Evolutionary conservation across 2,888 invertebrate species (phyloP), one percentile per base, ranked within the genome.

Genomic region (Agapostemon virescens): DNA sequence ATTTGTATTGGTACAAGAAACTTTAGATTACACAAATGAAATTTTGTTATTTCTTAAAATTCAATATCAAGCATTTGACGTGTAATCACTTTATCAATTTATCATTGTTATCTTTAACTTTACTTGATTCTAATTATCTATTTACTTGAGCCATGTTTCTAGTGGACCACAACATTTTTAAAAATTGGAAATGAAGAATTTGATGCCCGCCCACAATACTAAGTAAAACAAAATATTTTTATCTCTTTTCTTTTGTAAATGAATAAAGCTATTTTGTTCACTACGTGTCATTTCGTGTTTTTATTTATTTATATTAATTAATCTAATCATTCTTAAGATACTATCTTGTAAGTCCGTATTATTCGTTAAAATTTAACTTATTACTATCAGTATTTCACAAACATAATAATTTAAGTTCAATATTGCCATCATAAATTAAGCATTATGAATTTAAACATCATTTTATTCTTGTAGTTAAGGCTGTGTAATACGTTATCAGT

Each of bases 241-340:
- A 11, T 40, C 15, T n/a, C 9, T 40, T 17, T 23, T 38, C 26
- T 30, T 33, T n/a, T 30, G 15, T 42, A 23, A 11, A 9, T 13
- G n/a, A 61, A 42, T 70, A 45, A 23, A 61, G 61, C 33, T 42
- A 42, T 70, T 36, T 26, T n/a, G 7, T 42, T 70, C 45, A 33
- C 15, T 6, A 23, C 23, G 40, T 20, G 13, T 42, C 55, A 55
- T 30, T 61, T n/a, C 7, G 7, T 7, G 13, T 55, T 26, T 13
- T 58, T 40, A 33, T 55, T 55, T 38, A 26, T 69, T 38, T 38
- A 9, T n/a, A 61, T 42, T n/a, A 7, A 33, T 33, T 61, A 42
- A 13, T 6, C 4, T 20, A 36, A 23, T 17, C n/a, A 33, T 33
- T 45, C 17, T 33, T 2, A 33, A 33, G 42, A 30, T 17, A 40